phyloP scores from a whole-genome alignment of 1,140 invertebrate species.

The Apis dorsata region DNA sequence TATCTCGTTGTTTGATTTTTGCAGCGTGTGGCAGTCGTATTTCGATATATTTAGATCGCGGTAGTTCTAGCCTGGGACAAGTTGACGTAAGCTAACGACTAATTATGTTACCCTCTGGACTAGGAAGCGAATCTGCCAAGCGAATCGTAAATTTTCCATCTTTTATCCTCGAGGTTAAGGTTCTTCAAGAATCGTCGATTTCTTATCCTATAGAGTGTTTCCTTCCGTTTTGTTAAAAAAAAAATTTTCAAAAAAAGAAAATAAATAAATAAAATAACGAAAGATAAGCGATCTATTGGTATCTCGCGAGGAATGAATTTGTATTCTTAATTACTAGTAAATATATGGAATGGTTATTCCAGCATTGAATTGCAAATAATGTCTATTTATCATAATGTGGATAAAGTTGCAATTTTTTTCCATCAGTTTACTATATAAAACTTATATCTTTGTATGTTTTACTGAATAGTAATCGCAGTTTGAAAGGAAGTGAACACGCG shows the following conservation, averaged over 20 bases:
- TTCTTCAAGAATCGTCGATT: neutral
- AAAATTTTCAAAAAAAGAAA: neutral
- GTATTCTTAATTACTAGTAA: neutral
- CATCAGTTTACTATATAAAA: neutral
- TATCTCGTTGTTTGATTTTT: neutral
- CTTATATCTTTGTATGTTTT: neutral
- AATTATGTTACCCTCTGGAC: constrained; percentile 53
- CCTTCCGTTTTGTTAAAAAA: no score
- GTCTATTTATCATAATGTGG: neutral
- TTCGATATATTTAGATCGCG: constrained; percentile 40
- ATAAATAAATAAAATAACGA: neutral
- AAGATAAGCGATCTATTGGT: no score
- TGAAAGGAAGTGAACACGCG: neutral
- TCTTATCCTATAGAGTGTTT: neutral
- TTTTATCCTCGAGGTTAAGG: neutral
- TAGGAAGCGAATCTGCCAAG: constrained; percentile 2
- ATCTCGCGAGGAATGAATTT: neutral
- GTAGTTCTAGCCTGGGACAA: constrained; percentile 43
- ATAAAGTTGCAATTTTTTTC: neutral
- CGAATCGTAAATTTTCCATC: constrained; percentile 10
- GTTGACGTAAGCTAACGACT: constrained; percentile 53
- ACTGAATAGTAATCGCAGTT: neutral
- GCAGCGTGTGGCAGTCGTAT: constrained; percentile 12
- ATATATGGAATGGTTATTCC: neutral
- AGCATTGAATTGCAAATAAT: neutral